These are phyloP conservation scores for Adineta ricciae DNA, from an alignment of 2,888 invertebrate species.

Conservation along the genomic window DNA sequence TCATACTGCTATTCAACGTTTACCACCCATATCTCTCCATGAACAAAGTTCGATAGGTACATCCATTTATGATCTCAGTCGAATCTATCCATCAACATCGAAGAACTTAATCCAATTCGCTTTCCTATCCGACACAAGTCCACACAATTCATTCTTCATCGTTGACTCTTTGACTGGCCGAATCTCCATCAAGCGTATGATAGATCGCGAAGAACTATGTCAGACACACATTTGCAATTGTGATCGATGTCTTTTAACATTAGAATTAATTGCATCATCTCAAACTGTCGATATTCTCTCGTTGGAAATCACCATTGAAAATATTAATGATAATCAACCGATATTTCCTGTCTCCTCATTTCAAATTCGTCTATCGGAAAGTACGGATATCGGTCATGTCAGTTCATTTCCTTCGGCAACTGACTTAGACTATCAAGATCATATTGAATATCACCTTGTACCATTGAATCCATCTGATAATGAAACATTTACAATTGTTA, in stretches of 20 bases:
- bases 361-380: constrained; percentile 10
- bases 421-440: constrained; percentile 13
- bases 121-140: not conserved
- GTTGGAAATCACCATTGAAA: not conserved
- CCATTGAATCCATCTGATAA: not conserved
- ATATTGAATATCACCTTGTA: not conserved
- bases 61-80: not conserved
- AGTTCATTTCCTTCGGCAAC: not conserved
- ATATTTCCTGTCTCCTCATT: constrained; percentile 1
- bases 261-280: not conserved
- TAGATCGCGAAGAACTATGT: constrained; percentile 16
- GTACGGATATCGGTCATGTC: not conserved
- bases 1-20: not conserved
- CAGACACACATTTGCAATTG: constrained; percentile 16
- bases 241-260: not conserved
- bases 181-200: not conserved
- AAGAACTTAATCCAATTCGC: not conserved
- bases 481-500: not conserved
- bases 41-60: constrained; percentile 14
- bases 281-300: constrained; percentile 1
- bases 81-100: not conserved
- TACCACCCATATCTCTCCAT: not conserved
- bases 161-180: not conserved
- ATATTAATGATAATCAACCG: constrained; percentile 11
- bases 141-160: constrained; percentile 14